These are phyloP conservation scores for Episyrphus balteatus DNA, from an alignment of 1,140 invertebrate species.

Conservation along the genomic window DNA sequence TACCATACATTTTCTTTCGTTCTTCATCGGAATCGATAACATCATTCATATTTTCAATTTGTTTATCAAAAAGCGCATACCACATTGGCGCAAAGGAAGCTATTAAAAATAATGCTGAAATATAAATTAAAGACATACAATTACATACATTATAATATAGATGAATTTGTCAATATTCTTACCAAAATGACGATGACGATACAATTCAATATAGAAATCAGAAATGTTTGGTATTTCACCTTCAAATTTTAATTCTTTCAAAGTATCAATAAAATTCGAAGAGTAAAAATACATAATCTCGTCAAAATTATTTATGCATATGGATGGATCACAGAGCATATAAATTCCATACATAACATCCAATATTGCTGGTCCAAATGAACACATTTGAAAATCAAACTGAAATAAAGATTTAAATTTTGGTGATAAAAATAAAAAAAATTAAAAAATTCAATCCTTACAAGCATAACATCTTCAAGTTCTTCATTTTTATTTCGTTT, in stretches of 20 bases:
- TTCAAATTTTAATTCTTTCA: not conserved
- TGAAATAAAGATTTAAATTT: not conserved
- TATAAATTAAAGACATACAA: no score
- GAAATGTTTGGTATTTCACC: not conserved
- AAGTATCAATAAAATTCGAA: not conserved
- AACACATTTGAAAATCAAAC: not conserved
- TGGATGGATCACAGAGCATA: not conserved
- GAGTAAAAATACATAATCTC: not conserved
- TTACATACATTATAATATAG: no score
- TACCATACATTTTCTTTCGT: no score
- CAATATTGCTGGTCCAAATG: not conserved
- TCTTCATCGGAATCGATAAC: no score
- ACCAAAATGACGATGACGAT: no score
- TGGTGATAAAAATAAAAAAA: not conserved
- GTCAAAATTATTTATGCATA: not conserved
- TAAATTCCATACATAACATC: not conserved
- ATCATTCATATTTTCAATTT: no score
- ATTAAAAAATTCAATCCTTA: not conserved
- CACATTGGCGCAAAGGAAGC: no score
- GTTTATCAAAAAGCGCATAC: no score
- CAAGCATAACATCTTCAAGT: not conserved
- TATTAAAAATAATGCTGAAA: no score
- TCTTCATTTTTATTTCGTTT: not conserved
- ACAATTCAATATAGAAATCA: no score
- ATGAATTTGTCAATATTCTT: no score